A percentile compares a stretch with the other conserved stretches of the same genome.
Evolutionary conservation across 2,113 vertebrate genomes (phyloP).

Genomic region (Riparia riparia): DNA sequence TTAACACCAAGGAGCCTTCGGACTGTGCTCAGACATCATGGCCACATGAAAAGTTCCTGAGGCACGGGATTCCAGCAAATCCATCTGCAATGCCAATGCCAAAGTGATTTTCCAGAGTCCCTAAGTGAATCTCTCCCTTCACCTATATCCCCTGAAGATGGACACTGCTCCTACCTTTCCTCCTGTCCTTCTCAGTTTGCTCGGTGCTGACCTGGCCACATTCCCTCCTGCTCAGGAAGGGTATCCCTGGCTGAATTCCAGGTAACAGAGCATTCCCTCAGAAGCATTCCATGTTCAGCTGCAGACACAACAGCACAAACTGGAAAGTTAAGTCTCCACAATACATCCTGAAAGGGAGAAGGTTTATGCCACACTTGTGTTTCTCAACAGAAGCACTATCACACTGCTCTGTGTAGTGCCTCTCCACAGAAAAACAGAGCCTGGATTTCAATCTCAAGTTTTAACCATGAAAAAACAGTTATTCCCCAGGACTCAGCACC

Average conservation of each 20-base stretch:
- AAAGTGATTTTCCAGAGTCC: slow-evolving; percentile 4
- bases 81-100: slow-evolving; percentile 4
- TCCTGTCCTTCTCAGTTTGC: neutral
- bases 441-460: neutral
- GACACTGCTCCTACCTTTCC: neutral
- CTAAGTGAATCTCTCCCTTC: neutral
- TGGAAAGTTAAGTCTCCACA: neutral
- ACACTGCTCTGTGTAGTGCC: too few species aligned
- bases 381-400: neutral
- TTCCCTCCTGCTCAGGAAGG: neutral
- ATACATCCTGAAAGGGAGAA: neutral
- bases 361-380: neutral
- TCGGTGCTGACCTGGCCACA: neutral
- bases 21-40: neutral
- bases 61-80: slow-evolving; percentile 9
- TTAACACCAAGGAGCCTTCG: neutral
- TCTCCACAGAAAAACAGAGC: neutral
- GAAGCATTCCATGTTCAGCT: neutral
- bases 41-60: neutral
- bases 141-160: neutral
- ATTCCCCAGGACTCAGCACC: too few species aligned
- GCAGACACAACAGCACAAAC: neutral
- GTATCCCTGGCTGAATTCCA: neutral
- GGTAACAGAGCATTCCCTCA: neutral
- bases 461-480: neutral